These are phyloP conservation scores for Neomicropteryx cornuta DNA, from an alignment of 1,140 invertebrate species.

Conservation along the genomic window DNA sequence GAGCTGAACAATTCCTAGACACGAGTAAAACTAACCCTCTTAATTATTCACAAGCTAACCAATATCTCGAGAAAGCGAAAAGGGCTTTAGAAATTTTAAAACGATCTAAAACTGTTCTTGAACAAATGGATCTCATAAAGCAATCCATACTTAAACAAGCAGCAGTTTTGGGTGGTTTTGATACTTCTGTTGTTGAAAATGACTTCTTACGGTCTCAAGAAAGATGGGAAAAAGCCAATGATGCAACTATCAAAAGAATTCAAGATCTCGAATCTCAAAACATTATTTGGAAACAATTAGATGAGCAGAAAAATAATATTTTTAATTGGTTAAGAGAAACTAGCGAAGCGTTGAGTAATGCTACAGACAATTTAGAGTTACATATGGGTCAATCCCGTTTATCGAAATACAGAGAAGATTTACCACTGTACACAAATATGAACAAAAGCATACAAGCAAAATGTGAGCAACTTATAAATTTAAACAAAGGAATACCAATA, in stretches of 20 bases:
- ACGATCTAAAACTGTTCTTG: constrained; percentile 59
- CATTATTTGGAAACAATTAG: constrained; percentile 85
- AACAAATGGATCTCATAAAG: constrained; percentile 62
- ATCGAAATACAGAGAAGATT: constrained; percentile 75
- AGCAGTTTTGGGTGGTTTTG: constrained; percentile 62
- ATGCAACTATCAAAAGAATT: constrained; percentile 54
- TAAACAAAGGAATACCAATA: constrained; percentile 63
- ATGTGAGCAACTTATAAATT: constrained; percentile 64
- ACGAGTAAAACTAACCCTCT: constrained; percentile 48
- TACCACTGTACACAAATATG: constrained; percentile 63
- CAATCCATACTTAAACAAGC: constrained; percentile 61
- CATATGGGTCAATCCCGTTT: constrained; percentile 67
- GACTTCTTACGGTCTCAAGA: constrained; percentile 50
- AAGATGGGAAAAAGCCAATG: constrained; percentile 64
- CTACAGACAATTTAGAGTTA: constrained; percentile 66
- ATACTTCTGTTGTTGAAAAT: constrained; percentile 49
- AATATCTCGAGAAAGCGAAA: constrained; percentile 59
- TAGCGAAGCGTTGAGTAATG: constrained; percentile 59
- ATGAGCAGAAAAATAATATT: constrained; percentile 73
- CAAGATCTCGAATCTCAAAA: constrained; percentile 78
- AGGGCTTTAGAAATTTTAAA: constrained; percentile 62
- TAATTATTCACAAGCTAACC: constrained; percentile 50
- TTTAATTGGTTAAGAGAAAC: constrained; percentile 75
- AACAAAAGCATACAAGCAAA: constrained; percentile 68
- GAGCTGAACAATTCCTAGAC: constrained; percentile 48